phyloP scores from a whole-genome alignment of 1,140 invertebrate genomes.

The Anoplophora glabripennis region DNA sequence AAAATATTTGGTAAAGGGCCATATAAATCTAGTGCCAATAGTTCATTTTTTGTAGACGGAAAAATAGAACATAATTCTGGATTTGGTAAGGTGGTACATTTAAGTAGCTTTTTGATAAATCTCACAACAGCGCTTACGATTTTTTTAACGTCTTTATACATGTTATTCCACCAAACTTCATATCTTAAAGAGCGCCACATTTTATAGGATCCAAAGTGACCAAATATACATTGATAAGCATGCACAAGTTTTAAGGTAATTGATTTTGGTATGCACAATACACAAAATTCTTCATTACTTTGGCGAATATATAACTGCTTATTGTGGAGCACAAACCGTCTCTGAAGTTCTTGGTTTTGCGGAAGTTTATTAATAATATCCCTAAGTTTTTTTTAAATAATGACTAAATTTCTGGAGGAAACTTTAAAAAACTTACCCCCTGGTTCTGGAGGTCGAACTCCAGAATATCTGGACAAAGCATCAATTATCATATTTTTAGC shows the following conservation, averaged over 20 bases:
- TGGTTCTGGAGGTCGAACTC: not conserved
- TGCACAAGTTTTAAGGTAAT: not conserved
- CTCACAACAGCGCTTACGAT: not conserved
- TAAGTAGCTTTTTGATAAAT: not conserved
- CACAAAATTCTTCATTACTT: slow-evolving; percentile 4
- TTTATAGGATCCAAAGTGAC: slow-evolving; percentile 6
- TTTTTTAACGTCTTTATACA: slow-evolving; percentile 5
- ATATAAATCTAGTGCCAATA: too few relatives aligned
- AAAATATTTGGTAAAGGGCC: too few relatives aligned
- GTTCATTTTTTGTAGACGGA: too few relatives aligned
- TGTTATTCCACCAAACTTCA: slow-evolving; percentile 7
- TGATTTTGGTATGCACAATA: not conserved
- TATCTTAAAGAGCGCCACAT: not conserved
- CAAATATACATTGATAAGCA: not conserved
- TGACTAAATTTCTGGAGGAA: not conserved
- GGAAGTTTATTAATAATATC: too few relatives aligned
- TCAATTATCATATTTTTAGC: not conserved
- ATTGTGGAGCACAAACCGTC: not conserved
- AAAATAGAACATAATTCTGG: not conserved
- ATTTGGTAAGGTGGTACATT: not conserved
- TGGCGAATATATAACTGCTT: not conserved
- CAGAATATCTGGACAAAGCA: slow-evolving; percentile 2
- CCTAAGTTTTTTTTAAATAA: too few relatives aligned
- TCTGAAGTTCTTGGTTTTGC: not conserved
- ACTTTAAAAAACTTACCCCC: not conserved